Evolutionary conservation across 2,113 vertebrate species (phyloP).

Genomic region (Callocephalon fimbriatum): DNA sequence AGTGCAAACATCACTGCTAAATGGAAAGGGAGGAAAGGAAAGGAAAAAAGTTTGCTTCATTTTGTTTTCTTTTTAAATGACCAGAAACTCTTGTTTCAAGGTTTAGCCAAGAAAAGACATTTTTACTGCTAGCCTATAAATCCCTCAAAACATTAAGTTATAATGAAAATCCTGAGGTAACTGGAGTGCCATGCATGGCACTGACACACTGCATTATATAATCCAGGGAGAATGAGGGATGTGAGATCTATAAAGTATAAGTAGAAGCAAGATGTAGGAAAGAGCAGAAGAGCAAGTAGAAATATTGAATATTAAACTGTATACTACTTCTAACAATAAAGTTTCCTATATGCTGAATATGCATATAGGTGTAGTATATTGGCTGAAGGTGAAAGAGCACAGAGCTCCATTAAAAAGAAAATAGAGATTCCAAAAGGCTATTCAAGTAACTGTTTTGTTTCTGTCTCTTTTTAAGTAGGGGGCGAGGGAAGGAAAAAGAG

Average conservation of each 20-base stretch:
- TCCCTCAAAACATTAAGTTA: conserved; percentile 42
- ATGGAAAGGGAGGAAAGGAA: not conserved
- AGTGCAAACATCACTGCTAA: not conserved
- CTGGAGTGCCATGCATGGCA: conserved; percentile 11
- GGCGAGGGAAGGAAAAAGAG: not conserved
- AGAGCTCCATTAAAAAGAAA: conserved; percentile 20
- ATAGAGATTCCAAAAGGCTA: not conserved
- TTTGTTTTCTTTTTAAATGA: conserved; percentile 56
- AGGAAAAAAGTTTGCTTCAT: not conserved
- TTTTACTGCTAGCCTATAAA: conserved; percentile 60
- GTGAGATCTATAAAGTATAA: conserved; percentile 48
- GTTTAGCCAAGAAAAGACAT: conserved; percentile 38
- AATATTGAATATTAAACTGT: conserved; percentile 30
- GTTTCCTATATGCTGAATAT: not conserved
- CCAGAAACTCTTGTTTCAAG: conserved; percentile 36
- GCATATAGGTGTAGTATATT: not conserved
- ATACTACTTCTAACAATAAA: conserved; percentile 14
- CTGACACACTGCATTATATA: conserved; percentile 45
- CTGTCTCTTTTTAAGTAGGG: not conserved
- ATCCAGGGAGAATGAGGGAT: conserved; percentile 33
- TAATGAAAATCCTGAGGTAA: conserved; percentile 67
- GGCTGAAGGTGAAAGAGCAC: not conserved
- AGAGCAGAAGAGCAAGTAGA: conserved; percentile 22
- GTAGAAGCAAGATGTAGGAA: conserved; percentile 4
- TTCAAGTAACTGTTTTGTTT: not conserved